Percentiles rank a stretch among this genome's conserved stretches.
Conservation (phyloP, 2,113 vertebrate genomes). For the Hippocampus barbouri region DNA sequence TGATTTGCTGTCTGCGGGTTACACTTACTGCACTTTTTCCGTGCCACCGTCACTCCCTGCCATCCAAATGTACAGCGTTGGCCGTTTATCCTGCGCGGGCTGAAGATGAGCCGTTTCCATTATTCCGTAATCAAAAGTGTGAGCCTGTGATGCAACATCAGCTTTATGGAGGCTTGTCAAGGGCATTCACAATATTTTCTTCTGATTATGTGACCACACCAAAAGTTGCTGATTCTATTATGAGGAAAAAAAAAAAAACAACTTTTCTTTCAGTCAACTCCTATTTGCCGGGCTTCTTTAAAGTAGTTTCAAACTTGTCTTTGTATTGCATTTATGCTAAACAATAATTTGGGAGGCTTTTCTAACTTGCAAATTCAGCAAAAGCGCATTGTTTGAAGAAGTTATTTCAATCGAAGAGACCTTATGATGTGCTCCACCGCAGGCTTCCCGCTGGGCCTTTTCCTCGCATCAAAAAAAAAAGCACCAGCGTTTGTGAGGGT, state of each 20-base stretch:
- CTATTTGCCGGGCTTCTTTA: background rate
- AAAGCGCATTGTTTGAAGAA: slow-evolving; percentile 15
- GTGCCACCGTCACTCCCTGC: background rate
- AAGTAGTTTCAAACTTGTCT: background rate
- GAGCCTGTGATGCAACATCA: background rate
- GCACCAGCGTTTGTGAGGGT: background rate
- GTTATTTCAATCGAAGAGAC: background rate
- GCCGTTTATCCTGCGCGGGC: background rate
- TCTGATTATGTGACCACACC: background rate
- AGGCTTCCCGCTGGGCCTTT: background rate
- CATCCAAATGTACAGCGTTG: background rate
- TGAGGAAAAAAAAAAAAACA: background rate
- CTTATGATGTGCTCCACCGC: background rate
- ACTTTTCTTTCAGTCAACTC: no score
- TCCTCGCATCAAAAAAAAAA: slow-evolving; percentile 5
- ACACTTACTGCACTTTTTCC: background rate
- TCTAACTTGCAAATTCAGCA: background rate
- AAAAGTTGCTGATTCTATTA: background rate
- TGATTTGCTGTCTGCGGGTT: background rate
- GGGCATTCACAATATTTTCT: background rate
- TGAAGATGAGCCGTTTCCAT: background rate
- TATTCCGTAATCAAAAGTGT: background rate
- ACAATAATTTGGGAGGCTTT: background rate
- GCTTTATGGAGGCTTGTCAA: background rate
- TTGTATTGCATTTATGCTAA: background rate